Percentiles rank a stretch among this genome's conserved stretches.
phyloP scores from a whole-genome alignment of 2,888 invertebrate species.

The Sycophila texana region DNA sequence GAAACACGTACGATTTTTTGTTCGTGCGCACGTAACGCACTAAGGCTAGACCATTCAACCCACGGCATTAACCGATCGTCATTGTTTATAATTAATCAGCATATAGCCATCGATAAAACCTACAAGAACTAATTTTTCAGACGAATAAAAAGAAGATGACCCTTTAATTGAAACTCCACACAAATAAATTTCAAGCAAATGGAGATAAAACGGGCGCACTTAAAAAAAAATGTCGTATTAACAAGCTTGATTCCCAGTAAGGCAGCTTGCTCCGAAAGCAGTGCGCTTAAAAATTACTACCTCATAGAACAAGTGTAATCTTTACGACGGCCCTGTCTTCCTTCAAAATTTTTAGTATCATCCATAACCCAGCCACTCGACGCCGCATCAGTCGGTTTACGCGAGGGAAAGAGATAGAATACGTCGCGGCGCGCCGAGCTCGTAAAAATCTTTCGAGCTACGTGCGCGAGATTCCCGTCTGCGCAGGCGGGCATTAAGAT shows the following conservation, averaged over 20 bases:
- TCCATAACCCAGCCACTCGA: neutral
- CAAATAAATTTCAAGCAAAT: too few relatives aligned
- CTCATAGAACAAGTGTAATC: neutral
- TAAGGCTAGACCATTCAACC: neutral
- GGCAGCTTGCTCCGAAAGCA: too few relatives aligned
- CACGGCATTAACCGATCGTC: neutral
- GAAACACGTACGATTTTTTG: neutral
- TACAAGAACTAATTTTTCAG: neutral
- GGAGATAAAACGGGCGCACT: too few relatives aligned
- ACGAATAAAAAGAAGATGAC: too few relatives aligned
- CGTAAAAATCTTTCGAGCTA: constrained; percentile 36
- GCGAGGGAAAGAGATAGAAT: too few relatives aligned
- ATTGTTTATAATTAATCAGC: neutral
- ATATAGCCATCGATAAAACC: neutral
- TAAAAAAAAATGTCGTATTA: too few relatives aligned
- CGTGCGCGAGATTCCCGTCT: constrained; percentile 14
- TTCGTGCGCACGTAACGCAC: neutral
- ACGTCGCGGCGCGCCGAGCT: constrained; percentile 11
- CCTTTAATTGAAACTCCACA: too few relatives aligned
- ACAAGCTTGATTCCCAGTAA: too few relatives aligned
- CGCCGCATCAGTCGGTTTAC: too few relatives aligned
- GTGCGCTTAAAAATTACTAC: neutral
- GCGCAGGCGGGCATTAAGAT: constrained; percentile 29
- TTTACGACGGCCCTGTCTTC: neutral
- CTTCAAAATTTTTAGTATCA: neutral